A percentile compares a stretch with the other conserved stretches of the same genome.
phyloP scores from a whole-genome alignment of 2,888 invertebrate species.

The Andricus quercusramuli region DNA sequence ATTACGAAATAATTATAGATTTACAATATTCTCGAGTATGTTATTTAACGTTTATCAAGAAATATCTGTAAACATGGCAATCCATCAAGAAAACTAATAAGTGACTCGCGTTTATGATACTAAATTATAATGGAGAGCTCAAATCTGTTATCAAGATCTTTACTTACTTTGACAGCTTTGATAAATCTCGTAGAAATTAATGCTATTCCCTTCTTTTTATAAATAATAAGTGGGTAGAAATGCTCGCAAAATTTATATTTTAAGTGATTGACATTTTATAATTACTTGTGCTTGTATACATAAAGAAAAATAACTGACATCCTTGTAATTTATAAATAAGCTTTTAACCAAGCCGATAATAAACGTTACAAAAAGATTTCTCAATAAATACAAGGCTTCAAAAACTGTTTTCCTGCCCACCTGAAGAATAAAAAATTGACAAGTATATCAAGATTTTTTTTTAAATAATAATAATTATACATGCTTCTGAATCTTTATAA shows the following conservation, averaged over 20 bases:
- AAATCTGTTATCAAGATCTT: constrained; percentile 25
- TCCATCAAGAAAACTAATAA: constrained; percentile 35
- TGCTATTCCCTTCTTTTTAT: neutral
- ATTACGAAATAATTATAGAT: constrained; percentile 21
- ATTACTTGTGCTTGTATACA: neutral
- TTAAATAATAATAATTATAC: too few relatives aligned
- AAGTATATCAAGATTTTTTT: too few relatives aligned
- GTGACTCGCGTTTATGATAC: constrained; percentile 26
- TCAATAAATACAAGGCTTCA: neutral
- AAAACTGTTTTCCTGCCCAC: neutral
- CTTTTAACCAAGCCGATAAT: constrained; percentile 3
- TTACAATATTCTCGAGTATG: neutral
- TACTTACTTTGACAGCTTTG: constrained; percentile 32
- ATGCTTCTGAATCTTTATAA: too few relatives aligned
- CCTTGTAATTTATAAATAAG: neutral
- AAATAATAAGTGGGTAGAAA: constrained; percentile 15
- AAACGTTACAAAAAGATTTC: neutral
- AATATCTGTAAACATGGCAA: constrained; percentile 23
- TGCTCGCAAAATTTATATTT: constrained; percentile 5
- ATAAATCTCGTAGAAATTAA: constrained; percentile 27
- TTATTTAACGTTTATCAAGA: constrained; percentile 23
- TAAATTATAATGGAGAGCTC: constrained; percentile 27
- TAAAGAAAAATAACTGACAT: neutral
- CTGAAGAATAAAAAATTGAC: too few relatives aligned
- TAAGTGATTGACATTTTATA: neutral